Percentiles rank a stretch among this genome's conserved stretches.
These are phyloP conservation scores for Osmoderma eremita DNA, from an alignment of 2,888 invertebrate species.

Conservation along the genomic window DNA sequence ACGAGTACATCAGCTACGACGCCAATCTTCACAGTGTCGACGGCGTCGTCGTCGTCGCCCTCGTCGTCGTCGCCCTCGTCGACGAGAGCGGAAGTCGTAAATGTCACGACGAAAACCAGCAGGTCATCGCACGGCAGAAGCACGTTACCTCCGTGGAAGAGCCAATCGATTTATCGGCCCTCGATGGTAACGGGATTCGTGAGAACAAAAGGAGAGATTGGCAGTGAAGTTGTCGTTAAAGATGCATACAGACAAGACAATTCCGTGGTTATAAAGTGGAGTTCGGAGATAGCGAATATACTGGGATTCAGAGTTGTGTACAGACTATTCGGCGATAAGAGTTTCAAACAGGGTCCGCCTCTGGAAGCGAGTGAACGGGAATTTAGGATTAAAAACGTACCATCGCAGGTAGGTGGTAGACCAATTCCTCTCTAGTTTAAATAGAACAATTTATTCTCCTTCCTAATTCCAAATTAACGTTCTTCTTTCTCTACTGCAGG, in stretches of 20 bases:
- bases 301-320: constrained; percentile 92
- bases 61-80: constrained; percentile 53
- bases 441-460: not conserved
- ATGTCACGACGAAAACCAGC: constrained; percentile 53
- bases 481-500: constrained; percentile 66
- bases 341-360: constrained; percentile 90
- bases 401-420: constrained; percentile 74
- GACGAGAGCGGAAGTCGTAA: constrained; percentile 52
- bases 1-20: constrained; percentile 45
- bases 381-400: constrained; percentile 93
- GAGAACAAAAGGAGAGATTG: constrained; percentile 74
- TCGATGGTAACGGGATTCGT: constrained; percentile 78
- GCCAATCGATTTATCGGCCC: constrained; percentile 68
- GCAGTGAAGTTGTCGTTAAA: constrained; percentile 82
- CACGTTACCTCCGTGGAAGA: constrained; percentile 59
- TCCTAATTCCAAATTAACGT: no score
- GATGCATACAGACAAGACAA: constrained; percentile 87
- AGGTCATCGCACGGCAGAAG: constrained; percentile 34
- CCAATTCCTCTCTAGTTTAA: not conserved
- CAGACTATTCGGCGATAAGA: constrained; percentile 87
- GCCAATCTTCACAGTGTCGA: constrained; percentile 44
- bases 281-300: constrained; percentile 86
- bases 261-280: constrained; percentile 91
- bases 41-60: constrained; percentile 53
- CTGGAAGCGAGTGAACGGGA: constrained; percentile 89